Percentiles rank a stretch among this genome's conserved stretches.
These are phyloP conservation scores for Takifugu ocellatus DNA, from an alignment of 2,797 vertebrate species.

Conservation along the genomic window DNA sequence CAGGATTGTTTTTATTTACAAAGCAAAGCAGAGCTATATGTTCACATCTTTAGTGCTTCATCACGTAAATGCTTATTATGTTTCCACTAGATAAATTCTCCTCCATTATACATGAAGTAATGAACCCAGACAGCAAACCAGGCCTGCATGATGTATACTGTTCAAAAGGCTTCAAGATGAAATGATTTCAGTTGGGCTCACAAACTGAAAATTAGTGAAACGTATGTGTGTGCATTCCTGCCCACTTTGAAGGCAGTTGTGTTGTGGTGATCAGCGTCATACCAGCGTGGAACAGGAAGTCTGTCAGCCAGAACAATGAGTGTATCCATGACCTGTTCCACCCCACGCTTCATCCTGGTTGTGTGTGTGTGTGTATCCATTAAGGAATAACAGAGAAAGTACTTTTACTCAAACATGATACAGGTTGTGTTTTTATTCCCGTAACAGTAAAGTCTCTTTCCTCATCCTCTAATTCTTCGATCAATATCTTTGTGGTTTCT, in stretches of 20 bases:
- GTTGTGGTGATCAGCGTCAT: constrained; percentile 62
- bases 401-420: constrained; percentile 24
- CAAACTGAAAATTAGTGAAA: too few species aligned
- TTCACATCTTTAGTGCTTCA: too few species aligned
- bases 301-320: constrained; percentile 75
- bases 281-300: constrained; percentile 75
- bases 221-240: constrained; percentile 19
- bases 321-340: constrained; percentile 70
- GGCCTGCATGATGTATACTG: too few species aligned
- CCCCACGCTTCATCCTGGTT: constrained; percentile 56
- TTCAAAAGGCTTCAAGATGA: too few species aligned
- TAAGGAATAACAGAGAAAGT: constrained; percentile 45
- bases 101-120: too few species aligned
- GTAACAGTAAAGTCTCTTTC: neutral
- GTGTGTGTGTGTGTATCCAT: constrained; percentile 3
- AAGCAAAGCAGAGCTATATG: too few species aligned
- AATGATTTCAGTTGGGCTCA: too few species aligned
- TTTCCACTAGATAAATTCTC: too few species aligned
- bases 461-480: constrained; percentile 2
- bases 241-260: constrained; percentile 60
- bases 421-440: neutral
- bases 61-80: too few species aligned
- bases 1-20: too few species aligned
- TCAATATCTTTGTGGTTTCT: constrained; percentile 8
- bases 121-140: too few species aligned